Conservation (phyloP, 2,797 vertebrate species). For the Siniperca scherzeri region DNA sequence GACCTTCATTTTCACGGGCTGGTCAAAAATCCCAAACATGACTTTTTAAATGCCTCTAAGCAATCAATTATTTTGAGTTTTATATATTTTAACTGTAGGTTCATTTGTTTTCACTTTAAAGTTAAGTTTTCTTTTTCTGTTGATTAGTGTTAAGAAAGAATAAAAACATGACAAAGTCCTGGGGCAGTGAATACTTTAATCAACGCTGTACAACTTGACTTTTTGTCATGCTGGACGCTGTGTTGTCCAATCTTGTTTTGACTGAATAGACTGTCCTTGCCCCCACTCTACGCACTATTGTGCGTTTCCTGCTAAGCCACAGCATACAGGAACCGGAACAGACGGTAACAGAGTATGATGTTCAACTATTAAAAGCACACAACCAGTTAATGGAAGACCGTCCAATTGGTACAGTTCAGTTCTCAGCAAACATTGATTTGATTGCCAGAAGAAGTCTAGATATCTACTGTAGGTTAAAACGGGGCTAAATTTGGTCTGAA, state of each 20-base stretch:
- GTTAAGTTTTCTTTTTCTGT: neutral
- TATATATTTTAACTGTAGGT: neutral
- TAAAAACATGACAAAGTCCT: no score
- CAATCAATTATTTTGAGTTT: neutral
- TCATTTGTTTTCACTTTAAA: neutral
- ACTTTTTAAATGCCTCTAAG: neutral
- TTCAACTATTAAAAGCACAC: neutral
- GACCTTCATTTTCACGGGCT: neutral
- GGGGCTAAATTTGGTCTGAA: neutral
- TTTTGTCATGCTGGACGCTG: no score
- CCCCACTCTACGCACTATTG: no score
- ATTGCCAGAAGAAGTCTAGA: neutral
- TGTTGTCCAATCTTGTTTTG: no score
- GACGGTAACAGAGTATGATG: neutral
- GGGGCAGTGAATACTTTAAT: no score
- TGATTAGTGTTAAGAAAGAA: no score
- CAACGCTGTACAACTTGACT: no score
- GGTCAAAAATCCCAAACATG: neutral
- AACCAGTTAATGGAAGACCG: neutral
- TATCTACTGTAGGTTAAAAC: neutral
- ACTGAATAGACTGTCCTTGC: neutral
- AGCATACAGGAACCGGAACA: neutral
- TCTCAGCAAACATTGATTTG: neutral
- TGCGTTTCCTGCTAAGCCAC: neutral
- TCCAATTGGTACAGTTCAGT: neutral